Evolutionary conservation across 92 coral and sea anemone species (phyloP).

Genomic region (Virgularia gustaviana): DNA sequence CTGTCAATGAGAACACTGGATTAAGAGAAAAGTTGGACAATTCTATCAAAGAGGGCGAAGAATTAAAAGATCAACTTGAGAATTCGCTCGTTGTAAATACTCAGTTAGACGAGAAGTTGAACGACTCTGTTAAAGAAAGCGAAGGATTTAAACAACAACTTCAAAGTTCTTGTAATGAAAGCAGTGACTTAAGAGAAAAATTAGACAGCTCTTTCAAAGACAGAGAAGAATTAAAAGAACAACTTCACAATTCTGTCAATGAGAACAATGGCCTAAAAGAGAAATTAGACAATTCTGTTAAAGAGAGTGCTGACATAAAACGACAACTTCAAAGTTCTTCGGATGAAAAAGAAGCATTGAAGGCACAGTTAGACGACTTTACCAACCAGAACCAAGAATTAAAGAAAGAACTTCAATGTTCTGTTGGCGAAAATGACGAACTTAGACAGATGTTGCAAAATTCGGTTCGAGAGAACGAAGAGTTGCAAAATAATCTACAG

Average conservation of each 20-base stretch:
- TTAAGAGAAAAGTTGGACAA: neutral
- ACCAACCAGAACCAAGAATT: neutral
- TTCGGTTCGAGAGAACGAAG: neutral
- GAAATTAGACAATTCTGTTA: neutral
- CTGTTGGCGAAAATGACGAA: neutral
- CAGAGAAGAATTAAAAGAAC: conserved; percentile 55
- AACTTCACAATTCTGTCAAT: neutral
- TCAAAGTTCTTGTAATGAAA: conserved; percentile 35
- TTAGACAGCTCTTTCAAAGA: conserved; percentile 35
- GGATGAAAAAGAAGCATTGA: neutral
- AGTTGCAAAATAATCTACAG: neutral
- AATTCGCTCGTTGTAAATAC: neutral
- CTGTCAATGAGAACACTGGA: neutral
- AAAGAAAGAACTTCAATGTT: neutral
- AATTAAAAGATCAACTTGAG: conserved; percentile 4
- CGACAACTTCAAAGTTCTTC: neutral
- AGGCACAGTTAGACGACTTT: neutral
- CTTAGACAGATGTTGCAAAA: neutral
- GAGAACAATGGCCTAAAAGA: conserved; percentile 17
- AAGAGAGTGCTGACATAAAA: conserved; percentile 13
- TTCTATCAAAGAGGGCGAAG: neutral
- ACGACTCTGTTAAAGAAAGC: neutral
- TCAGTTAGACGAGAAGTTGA: neutral
- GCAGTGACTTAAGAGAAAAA: neutral
- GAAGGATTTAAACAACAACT: conserved; percentile 1